Evolutionary conservation across 1,140 invertebrate species (phyloP).

Genomic region (Ericerus pela): DNA sequence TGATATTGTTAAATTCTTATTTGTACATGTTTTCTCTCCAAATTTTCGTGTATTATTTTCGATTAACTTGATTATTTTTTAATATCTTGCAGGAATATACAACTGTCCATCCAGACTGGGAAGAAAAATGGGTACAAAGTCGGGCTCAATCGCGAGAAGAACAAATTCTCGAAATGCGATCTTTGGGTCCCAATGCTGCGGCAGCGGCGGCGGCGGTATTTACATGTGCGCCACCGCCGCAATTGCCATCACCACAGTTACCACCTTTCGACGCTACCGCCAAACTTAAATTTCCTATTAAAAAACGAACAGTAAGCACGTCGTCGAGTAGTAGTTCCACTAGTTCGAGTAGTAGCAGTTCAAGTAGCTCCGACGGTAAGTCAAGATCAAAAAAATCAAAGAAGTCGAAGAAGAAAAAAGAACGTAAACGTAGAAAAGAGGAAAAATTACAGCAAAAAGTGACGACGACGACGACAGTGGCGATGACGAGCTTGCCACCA

Average conservation of each 20-base stretch:
- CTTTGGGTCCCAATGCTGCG: too few relatives aligned
- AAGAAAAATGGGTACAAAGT: background rate
- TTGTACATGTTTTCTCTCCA: too few relatives aligned
- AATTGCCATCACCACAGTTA: background rate
- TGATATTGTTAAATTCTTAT: too few relatives aligned
- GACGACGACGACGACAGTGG: background rate
- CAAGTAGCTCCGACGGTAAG: too few relatives aligned
- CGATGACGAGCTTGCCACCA: too few relatives aligned
- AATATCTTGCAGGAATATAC: too few relatives aligned
- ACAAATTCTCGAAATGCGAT: background rate
- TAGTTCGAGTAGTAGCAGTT: background rate
- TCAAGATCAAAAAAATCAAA: background rate
- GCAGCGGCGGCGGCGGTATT: background rate
- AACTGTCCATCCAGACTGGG: constrained; percentile 5
- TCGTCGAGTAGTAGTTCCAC: too few relatives aligned
- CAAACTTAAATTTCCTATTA: background rate
- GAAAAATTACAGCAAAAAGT: background rate
- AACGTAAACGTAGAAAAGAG: background rate
- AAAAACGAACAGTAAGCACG: background rate
- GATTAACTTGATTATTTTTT: too few relatives aligned
- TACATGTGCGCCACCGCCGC: background rate
- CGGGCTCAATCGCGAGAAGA: background rate
- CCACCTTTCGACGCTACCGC: too few relatives aligned
- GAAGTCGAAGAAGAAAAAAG: background rate
- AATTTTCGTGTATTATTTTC: too few relatives aligned